phyloP scores from a whole-genome alignment of 2,888 invertebrate species.

The Lordiphosa andalusiaca region DNA sequence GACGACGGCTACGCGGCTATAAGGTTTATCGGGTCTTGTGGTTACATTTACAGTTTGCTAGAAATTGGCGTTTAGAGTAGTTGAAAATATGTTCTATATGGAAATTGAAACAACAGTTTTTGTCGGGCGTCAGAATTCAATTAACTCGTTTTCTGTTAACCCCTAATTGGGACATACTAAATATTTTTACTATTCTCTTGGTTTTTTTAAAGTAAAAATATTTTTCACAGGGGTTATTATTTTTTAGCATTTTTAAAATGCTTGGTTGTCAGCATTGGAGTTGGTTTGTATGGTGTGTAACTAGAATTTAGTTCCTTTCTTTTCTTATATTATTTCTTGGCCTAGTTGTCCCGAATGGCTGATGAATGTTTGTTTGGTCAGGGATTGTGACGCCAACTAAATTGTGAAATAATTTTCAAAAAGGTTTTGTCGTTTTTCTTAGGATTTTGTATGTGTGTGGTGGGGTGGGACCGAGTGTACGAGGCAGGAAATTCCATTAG shows the following conservation, averaged over 20 bases:
- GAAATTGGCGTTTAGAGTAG: slow-evolving; percentile 42
- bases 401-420: slow-evolving; percentile 3
- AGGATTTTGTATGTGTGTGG: slow-evolving; percentile 19
- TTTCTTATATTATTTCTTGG: slow-evolving; percentile 10
- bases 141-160: slow-evolving; percentile 49
- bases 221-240: slow-evolving; percentile 26
- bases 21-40: slow-evolving; percentile 56
- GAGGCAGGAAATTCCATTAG: slow-evolving; percentile 76
- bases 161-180: slow-evolving; percentile 21
- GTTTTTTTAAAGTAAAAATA: slow-evolving; percentile 21
- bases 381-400: slow-evolving; percentile 26
- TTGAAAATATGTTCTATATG: slow-evolving; percentile 26
- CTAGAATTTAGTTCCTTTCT: slow-evolving; percentile 24
- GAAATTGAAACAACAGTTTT: slow-evolving; percentile 41
- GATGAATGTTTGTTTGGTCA: slow-evolving; percentile 22
- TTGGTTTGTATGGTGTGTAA: slow-evolving; percentile 30
- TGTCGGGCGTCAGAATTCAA: slow-evolving; percentile 53
- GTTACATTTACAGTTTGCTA: slow-evolving; percentile 51
- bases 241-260: slow-evolving; percentile 42
- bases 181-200: slow-evolving; percentile 24
- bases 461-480: slow-evolving; percentile 58
- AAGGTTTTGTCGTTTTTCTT: slow-evolving; percentile 9
- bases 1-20: slow-evolving; percentile 6
- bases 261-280: slow-evolving; percentile 49
- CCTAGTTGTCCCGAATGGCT: slow-evolving; percentile 16